Base-by-base conservation (phyloP, 2,797 vertebrate species). In the Kryptopterus vitreolus region DNA sequence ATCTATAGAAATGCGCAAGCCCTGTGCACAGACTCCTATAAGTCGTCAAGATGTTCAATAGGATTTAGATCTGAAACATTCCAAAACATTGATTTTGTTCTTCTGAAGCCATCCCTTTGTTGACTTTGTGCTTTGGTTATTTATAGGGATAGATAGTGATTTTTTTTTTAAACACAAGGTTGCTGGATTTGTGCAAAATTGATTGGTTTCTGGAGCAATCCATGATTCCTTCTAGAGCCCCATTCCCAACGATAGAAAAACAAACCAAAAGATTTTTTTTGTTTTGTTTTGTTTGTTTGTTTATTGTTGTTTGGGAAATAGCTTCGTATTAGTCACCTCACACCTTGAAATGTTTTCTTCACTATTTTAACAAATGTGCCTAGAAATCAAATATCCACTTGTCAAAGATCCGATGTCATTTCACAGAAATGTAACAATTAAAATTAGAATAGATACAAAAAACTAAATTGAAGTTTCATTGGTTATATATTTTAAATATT, bases 401-500 rank as follows among this genome's bases (percentile, higher is more conserved):
- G n/a, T n/a, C 4, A 5, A 66, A n/a, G 3, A 15, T 22, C 0
- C 38, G 63, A 65, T 35, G 35, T n/a, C 0, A 66, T 33, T 63
- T 29, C 6, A 61, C 29, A 16, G 2, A 8, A 7, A 31, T 16
- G 15, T 20, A 20, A 61, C 3, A 62, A 11, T n/a, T 22, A 20
- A 10, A 43, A 43, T 43, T 43, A 10, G 6, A 43, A 71, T 58
- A 58, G 57, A n/a, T 58, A 26, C 26, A 26, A 26, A 38, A 38
- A n/a, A n/a, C n/a, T n/a, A n/a, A n/a, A n/a, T n/a, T n/a, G n/a
- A n/a, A n/a, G n/a, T n/a, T n/a, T n/a, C n/a, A n/a, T n/a, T n/a
- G n/a, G n/a, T n/a, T n/a, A n/a, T n/a, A 43, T 35, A 57, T 73
- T 58, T 73, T n/a, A 43, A n/a, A 57, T 73, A 38, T 73, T 26